A percentile compares a stretch with the other conserved stretches of the same genome.
Evolutionary conservation across 2,888 invertebrate species (phyloP).

Genomic region (Drosophila merina): DNA sequence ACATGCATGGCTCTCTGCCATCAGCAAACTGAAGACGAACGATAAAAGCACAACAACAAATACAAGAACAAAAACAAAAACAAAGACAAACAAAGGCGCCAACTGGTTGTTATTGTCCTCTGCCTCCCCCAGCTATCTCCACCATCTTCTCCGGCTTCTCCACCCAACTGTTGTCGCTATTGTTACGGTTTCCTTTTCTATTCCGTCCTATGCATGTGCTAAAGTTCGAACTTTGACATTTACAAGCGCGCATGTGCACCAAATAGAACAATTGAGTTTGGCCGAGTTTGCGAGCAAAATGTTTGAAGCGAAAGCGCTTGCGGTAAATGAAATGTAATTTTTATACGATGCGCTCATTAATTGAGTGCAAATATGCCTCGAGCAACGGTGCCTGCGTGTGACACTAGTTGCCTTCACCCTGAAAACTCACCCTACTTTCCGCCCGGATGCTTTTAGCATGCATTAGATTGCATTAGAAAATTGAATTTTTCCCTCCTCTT

Average conservation of each 20-base stretch:
- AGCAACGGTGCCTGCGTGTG: constrained; percentile 4
- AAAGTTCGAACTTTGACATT: constrained; percentile 71
- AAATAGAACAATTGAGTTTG: constrained; percentile 7
- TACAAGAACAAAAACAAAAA: constrained; percentile 51
- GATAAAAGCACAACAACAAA: constrained; percentile 3
- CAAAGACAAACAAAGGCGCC: constrained; percentile 45
- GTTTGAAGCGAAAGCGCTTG: constrained; percentile 7
- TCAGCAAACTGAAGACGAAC: constrained; percentile 33
- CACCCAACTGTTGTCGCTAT: constrained; percentile 30
- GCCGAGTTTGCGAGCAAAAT: neutral
- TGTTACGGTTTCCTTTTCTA: constrained; percentile 15
- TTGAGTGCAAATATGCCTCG: constrained; percentile 8
- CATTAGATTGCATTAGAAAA: neutral
- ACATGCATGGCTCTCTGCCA: constrained; percentile 35
- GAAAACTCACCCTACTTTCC: neutral
- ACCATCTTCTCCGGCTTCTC: neutral
- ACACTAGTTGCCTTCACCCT: constrained; percentile 23
- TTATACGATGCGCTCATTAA: constrained; percentile 8
- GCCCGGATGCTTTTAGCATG: neutral
- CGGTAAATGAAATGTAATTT: constrained; percentile 10
- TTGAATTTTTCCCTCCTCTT: neutral
- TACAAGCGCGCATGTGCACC: constrained; percentile 61
- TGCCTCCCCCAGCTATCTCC: neutral
- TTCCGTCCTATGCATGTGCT: constrained; percentile 25
- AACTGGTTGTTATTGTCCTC: constrained; percentile 24